Percentiles rank a stretch among this genome's conserved stretches.
Evolutionary conservation across 2,113 vertebrate species (phyloP).

Genomic region (Sylvia atricapilla): DNA sequence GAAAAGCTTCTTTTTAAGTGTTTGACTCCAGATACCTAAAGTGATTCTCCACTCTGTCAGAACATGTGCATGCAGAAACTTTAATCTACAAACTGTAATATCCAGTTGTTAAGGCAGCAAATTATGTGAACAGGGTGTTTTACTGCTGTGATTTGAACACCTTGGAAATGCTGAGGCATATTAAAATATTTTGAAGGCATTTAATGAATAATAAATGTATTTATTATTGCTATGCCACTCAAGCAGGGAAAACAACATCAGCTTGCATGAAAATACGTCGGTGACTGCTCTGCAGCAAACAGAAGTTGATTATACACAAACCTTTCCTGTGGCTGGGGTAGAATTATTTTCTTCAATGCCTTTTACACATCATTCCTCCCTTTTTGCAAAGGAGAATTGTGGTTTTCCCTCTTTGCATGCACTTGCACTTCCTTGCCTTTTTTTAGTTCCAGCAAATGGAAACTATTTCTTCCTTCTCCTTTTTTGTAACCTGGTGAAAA

Average conservation of each 20-base stretch:
- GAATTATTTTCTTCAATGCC: not conserved
- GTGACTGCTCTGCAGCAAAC: not conserved
- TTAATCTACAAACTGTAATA: not conserved
- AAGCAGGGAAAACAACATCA: not conserved
- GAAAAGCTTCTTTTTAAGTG: not conserved
- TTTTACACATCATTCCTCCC: not conserved
- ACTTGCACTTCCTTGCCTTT: not conserved
- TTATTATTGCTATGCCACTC: constrained; percentile 14
- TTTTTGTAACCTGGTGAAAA: not conserved
- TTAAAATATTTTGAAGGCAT: not conserved
- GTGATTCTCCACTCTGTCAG: not conserved
- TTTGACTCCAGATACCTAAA: not conserved
- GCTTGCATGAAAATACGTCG: not conserved
- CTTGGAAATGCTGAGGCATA: not conserved
- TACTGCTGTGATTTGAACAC: not conserved
- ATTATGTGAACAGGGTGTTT: not conserved
- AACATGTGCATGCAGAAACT: not conserved
- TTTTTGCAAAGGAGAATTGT: not conserved
- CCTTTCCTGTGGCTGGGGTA: not conserved
- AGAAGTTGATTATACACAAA: not conserved
- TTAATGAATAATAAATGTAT: constrained; percentile 56
- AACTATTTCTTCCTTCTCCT: not conserved
- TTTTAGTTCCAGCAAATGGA: not conserved
- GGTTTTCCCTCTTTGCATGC: not conserved
- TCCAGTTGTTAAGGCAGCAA: not conserved